Conservation (phyloP, 2,797 vertebrate species). For the Anomalospiza imberbis region DNA sequence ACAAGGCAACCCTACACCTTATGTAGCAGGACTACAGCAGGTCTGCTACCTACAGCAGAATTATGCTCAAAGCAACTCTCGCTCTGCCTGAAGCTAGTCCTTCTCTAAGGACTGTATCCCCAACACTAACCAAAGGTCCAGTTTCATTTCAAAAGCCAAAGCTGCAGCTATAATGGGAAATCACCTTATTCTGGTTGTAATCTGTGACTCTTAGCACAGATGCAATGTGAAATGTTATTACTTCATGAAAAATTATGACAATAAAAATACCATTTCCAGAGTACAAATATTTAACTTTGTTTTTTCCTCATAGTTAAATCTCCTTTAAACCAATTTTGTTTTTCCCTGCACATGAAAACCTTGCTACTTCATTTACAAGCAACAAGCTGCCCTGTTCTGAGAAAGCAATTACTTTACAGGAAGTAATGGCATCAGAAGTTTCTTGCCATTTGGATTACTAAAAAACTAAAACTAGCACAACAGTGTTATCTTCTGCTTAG, state of each 20-base stretch:
- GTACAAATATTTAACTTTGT: background rate
- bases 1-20: accelerated
- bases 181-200: background rate
- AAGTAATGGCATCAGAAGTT: constrained; percentile 31
- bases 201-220: background rate
- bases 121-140: background rate
- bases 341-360: background rate
- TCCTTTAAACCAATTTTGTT: background rate
- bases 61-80: background rate
- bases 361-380: constrained; percentile 5
- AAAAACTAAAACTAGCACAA: background rate
- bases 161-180: background rate
- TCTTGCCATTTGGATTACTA: background rate
- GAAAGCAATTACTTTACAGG: constrained; percentile 29
- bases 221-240: background rate
- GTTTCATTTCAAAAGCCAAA: background rate
- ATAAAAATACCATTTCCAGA: background rate
- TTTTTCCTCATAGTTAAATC: background rate
- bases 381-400: background rate
- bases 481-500: background rate
- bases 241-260: background rate
- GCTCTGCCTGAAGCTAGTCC: background rate
- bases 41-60: background rate
- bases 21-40: background rate
- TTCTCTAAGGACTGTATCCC: background rate